Conservation (phyloP, 2,113 vertebrate species). For the Pyrgilauda ruficollis region DNA sequence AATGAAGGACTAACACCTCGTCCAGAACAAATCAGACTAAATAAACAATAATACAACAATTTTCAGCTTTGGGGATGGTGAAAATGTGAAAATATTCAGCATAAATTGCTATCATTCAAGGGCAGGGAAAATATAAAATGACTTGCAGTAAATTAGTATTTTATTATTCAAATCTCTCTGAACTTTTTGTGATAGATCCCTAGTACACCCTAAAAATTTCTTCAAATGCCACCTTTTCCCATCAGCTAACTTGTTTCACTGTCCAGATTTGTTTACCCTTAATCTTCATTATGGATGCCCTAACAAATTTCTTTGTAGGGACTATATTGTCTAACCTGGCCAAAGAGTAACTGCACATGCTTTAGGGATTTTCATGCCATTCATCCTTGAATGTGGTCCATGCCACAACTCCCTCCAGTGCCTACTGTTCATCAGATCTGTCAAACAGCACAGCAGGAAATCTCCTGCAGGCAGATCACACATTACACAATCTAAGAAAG, state of each 20-base stretch:
- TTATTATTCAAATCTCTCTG: neutral
- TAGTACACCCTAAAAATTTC: neutral
- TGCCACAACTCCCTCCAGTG: neutral
- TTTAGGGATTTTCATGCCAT: neutral
- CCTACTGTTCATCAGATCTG: neutral
- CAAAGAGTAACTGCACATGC: neutral
- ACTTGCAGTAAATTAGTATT: neutral
- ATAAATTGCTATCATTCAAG: neutral
- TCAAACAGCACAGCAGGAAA: neutral
- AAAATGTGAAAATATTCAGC: neutral
- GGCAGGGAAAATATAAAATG: neutral
- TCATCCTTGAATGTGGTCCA: neutral
- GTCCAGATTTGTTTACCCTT: neutral
- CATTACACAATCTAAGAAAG: neutral
- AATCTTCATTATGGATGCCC: neutral
- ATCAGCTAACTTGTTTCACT: neutral
- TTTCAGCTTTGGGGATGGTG: neutral
- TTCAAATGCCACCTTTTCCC: neutral
- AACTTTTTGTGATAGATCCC: neutral
- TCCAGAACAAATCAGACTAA: neutral
- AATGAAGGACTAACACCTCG: conserved; percentile 7
- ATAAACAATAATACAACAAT: neutral
- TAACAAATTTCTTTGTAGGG: neutral
- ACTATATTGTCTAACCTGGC: neutral
- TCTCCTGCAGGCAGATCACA: neutral